phyloP scores from a whole-genome alignment of 2,888 invertebrate species.

The Cerastoderma edule region DNA sequence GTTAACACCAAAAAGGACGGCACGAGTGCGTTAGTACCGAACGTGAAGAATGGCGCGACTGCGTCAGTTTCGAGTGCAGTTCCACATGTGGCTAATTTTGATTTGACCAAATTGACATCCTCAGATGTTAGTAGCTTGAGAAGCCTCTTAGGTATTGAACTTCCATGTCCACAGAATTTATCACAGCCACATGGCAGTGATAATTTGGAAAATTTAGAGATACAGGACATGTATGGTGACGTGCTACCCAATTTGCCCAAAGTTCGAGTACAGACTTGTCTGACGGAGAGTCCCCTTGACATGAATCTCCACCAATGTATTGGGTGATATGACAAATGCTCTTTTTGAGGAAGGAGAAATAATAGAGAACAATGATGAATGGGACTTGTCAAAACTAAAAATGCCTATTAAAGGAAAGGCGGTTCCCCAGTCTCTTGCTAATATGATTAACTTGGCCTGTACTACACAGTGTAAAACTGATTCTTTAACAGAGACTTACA shows the following conservation, averaged over 20 bases:
- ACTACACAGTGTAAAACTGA: conserved; percentile 36
- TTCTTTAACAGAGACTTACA: conserved; percentile 5
- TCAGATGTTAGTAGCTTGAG: not conserved
- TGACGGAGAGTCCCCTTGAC: not conserved
- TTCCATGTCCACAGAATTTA: too few species aligned
- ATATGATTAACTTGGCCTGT: conserved; percentile 25
- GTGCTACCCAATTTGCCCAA: conserved; percentile 2
- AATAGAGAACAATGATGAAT: conserved; percentile 4
- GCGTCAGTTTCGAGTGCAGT: not conserved
- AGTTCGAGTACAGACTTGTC: conserved; percentile 1
- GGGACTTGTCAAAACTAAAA: conserved; percentile 16
- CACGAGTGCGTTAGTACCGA: too few species aligned
- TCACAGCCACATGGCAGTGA: not conserved
- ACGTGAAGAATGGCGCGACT: too few species aligned
- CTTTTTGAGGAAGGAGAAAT: not conserved
- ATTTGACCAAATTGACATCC: not conserved
- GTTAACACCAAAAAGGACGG: not conserved
- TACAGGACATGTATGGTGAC: not conserved
- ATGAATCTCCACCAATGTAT: not conserved
- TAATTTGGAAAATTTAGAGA: not conserved
- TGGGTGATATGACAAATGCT: not conserved
- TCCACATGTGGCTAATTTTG: not conserved
- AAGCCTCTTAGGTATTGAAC: conserved; percentile 3
- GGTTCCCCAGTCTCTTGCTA: conserved; percentile 9
- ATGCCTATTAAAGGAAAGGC: conserved; percentile 28